A percentile compares a stretch with the other conserved stretches of the same genome.
Evolutionary conservation across 2,113 vertebrate species (phyloP).

Genomic region (Prunella himalayana): DNA sequence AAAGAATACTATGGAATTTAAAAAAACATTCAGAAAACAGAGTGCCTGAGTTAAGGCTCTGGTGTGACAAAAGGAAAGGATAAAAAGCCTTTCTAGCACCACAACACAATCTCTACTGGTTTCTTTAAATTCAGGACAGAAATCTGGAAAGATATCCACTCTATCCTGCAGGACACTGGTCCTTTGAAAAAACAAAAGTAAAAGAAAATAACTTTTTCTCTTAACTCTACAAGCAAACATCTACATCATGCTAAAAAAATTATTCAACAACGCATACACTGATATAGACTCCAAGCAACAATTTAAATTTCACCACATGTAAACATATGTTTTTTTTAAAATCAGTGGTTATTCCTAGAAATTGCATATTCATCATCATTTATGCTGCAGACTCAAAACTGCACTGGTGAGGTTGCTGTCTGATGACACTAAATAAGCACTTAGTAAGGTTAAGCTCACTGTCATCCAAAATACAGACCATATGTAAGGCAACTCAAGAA

Average conservation of each 20-base stretch:
- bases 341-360: not conserved
- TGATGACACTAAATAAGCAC: not conserved
- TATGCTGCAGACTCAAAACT: not conserved
- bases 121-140: not conserved
- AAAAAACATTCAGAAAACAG: not conserved
- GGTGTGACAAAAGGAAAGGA: not conserved
- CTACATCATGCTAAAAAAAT: not conserved
- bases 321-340: not conserved
- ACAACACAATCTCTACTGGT: rapidly evolving
- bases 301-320: not conserved
- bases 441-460: not conserved
- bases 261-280: not conserved
- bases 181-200: not conserved
- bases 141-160: not conserved
- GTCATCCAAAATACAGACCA: not conserved
- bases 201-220: not conserved
- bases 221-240: not conserved
- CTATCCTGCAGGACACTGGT: not conserved
- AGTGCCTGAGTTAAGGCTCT: not conserved
- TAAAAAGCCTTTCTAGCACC: not conserved
- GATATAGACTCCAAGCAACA: not conserved
- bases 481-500: not conserved
- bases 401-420: not conserved
- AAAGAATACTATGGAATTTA: rapidly evolving
- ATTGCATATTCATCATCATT: not conserved